Base-by-base conservation (phyloP, 2,113 vertebrate species). In the Syrmaticus mikado region DNA sequence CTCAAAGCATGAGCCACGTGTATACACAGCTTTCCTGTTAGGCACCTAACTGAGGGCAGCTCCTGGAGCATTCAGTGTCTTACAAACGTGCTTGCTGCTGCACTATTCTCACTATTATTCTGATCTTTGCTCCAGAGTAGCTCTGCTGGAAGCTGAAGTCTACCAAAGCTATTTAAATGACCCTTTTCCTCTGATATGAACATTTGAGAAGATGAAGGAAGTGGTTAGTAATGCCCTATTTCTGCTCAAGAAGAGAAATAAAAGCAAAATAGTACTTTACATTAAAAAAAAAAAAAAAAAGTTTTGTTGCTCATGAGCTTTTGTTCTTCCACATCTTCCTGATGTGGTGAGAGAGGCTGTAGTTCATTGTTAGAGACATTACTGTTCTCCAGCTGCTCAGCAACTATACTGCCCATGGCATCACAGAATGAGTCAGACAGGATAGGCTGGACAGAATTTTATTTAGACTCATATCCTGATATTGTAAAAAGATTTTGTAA, bases 401-500 rank as follows among this genome's bases (percentile, higher is more conserved):
- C 55, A 89, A 60, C 60, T 77, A 27, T 76, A 20, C 81, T 89
- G 85, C 19, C 27, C 20, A 10, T 25, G 34, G 79, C 68, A 70
- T 71, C 45, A n/a, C 30, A 0, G 2, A 84, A 58, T 94, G 80
- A 95, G 76, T 91, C 90, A 94, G 61, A 71, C 90, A 89, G 85
- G 83, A 90, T 21, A 75, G 46, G 38, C 80, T 77, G 46, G 83
- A 45, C 41, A 74, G 57, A 9, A 6, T 57, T 90, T 55, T 75
- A 25, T 83, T 92, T 78, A 38, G 36, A 64, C 12, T 72, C 65
- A 41, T 30, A 84, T 86, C 76, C 80, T 91, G 90, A 27, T 50
- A 57, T 58, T 57, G 53, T 57, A n/a, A 67, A 93, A 85, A 71
- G 28, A 34, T 53, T 68, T 20, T n/a, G 24, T 48, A 46, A 61